These are phyloP conservation scores for Pterostichus niger DNA, from an alignment of 2,888 invertebrate genomes.

Conservation along the genomic window DNA sequence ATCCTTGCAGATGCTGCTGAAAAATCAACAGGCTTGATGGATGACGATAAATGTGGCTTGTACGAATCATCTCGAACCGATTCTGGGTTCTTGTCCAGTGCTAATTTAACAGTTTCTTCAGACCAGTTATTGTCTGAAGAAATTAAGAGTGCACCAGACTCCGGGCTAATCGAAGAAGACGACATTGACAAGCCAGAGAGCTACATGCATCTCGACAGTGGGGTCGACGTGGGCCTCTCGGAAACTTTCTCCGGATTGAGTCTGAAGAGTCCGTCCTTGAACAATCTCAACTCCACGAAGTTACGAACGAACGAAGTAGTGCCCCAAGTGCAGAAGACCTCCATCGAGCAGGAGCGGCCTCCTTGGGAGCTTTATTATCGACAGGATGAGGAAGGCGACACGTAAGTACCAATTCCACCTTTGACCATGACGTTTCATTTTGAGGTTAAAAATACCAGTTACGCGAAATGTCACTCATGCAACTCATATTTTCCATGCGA, in stretches of 20 bases:
- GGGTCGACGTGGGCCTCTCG: constrained; percentile 80
- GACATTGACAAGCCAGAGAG: constrained; percentile 69
- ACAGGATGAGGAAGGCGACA: constrained; percentile 92
- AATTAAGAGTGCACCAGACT: constrained; percentile 66
- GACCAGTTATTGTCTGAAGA: constrained; percentile 72
- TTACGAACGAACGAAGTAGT: constrained; percentile 69
- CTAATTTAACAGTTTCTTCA: constrained; percentile 72
- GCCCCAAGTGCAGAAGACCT: constrained; percentile 68
- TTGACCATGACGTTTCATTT: constrained; percentile 52
- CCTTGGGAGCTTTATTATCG: constrained; percentile 85
- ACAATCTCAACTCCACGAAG: constrained; percentile 73
- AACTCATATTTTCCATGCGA: constrained; percentile 35
- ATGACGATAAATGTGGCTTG: constrained; percentile 71
- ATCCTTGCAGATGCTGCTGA: constrained; percentile 72
- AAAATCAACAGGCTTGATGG: constrained; percentile 70
- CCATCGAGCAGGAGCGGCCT: constrained; percentile 72
- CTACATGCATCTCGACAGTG: constrained; percentile 83
- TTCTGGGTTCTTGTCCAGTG: constrained; percentile 75
- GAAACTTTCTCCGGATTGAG: constrained; percentile 83
- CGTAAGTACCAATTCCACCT: constrained; percentile 82
- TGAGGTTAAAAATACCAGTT: constrained; percentile 53
- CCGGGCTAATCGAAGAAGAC: constrained; percentile 68
- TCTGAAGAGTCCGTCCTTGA: constrained; percentile 76
- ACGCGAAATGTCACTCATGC: constrained; percentile 60
- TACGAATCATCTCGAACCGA: constrained; percentile 73